Evolutionary conservation across 2,888 invertebrate species (phyloP).

Genomic region (Odontomyia ornata): DNA sequence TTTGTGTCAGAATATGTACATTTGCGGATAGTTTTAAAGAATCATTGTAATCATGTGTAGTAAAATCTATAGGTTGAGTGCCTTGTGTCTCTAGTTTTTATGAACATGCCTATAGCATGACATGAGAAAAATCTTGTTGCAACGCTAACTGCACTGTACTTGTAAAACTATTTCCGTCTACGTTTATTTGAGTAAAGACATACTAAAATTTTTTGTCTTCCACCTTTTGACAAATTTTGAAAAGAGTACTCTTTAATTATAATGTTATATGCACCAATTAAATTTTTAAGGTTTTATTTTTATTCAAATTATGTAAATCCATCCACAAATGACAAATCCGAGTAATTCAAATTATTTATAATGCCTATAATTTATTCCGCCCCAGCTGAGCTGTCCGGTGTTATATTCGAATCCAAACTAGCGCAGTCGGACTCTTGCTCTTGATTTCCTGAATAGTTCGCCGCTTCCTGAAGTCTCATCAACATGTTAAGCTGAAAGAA

Average conservation of each 20-base stretch:
- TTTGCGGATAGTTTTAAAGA: slow-evolving; percentile 1
- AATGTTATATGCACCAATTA: no score
- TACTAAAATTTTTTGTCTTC: neutral
- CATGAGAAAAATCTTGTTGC: no score
- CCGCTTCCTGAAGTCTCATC: slow-evolving; percentile 95
- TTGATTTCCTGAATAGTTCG: slow-evolving; percentile 89
- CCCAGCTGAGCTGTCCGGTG: slow-evolving; percentile 72
- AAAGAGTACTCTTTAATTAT: no score
- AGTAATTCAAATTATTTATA: neutral
- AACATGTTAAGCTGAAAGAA: slow-evolving; percentile 84
- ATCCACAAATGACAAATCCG: slow-evolving; percentile 10
- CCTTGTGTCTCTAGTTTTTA: no score
- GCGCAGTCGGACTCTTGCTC: slow-evolving; percentile 92
- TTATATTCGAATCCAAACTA: slow-evolving; percentile 81
- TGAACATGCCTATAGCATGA: no score
- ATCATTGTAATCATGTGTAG: no score
- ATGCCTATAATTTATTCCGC: slow-evolving; percentile 57
- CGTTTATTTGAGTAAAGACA: no score
- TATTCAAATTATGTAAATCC: neutral
- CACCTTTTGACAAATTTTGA: no score
- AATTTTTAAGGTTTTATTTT: no score
- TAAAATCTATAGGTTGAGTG: no score
- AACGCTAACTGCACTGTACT: no score
- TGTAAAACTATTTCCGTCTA: no score
- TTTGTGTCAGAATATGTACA: neutral